These are phyloP conservation scores for Burhinus oedicnemus DNA, from an alignment of 2,113 vertebrate species.

Conservation along the genomic window DNA sequence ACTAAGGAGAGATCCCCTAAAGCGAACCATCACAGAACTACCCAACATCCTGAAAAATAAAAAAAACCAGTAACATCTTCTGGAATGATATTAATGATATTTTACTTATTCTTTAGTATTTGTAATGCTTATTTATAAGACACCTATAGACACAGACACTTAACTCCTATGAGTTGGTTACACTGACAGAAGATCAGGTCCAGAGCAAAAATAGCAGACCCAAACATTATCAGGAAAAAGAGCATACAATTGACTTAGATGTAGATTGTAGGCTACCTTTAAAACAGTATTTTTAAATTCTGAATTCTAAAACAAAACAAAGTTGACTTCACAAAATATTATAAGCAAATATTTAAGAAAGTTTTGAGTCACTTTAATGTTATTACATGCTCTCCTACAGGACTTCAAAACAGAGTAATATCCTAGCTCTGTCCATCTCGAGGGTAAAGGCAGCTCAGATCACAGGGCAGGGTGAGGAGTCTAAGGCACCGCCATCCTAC, in stretches of 20 bases:
- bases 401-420: background rate
- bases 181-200: background rate
- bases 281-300: background rate
- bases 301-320: background rate
- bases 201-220: background rate
- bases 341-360: background rate
- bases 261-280: background rate
- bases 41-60: background rate
- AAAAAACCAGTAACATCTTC: background rate
- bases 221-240: background rate
- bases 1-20: background rate
- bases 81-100: background rate
- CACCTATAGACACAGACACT: background rate
- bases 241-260: background rate
- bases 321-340: background rate
- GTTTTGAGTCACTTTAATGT: background rate
- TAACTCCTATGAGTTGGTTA: background rate
- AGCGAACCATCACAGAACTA: background rate
- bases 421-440: background rate
- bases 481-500: background rate
- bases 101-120: background rate
- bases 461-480: background rate
- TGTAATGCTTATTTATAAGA: background rate
- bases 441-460: background rate
- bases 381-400: background rate